These are phyloP conservation scores for Bombyx huttoni DNA, from an alignment of 2,888 invertebrate species.

Conservation along the genomic window DNA sequence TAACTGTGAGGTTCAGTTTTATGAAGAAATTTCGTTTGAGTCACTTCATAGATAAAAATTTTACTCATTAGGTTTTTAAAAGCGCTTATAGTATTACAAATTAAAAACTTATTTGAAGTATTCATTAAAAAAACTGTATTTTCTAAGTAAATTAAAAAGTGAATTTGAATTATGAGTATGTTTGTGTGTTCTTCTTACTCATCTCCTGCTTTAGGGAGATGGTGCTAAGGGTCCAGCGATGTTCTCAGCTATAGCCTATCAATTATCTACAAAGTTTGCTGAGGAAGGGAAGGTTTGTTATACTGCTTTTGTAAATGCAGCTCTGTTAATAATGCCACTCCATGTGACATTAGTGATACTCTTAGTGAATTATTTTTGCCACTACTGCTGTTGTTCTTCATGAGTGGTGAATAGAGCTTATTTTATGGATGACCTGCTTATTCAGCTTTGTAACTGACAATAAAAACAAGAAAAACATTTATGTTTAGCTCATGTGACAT, in stretches of 20 bases:
- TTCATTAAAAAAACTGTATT: neutral
- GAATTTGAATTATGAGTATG: constrained; percentile 31
- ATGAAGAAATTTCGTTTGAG: constrained; percentile 7
- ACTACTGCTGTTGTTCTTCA: too few species aligned
- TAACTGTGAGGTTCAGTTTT: constrained; percentile 13
- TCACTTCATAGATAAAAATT: neutral
- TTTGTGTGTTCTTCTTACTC: constrained; percentile 14
- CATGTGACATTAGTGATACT: too few species aligned
- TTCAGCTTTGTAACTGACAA: too few species aligned
- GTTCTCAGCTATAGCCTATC: constrained; percentile 57
- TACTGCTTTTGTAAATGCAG: neutral
- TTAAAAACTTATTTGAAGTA: too few species aligned
- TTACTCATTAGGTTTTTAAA: neutral
- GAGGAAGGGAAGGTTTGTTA: constrained; percentile 50
- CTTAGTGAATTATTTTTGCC: too few species aligned
- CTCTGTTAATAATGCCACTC: too few species aligned
- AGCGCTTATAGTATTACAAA: neutral
- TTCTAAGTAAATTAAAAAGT: constrained; percentile 1
- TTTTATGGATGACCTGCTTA: too few species aligned
- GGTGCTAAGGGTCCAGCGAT: constrained; percentile 34
- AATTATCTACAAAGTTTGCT: constrained; percentile 54
- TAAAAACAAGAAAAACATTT: too few species aligned
- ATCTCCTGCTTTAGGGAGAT: constrained; percentile 33
- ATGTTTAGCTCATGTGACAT: too few species aligned
- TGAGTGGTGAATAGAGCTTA: too few species aligned